Base-by-base conservation (phyloP, 2,888 invertebrate species). In the Bellardia pandia region DNA sequence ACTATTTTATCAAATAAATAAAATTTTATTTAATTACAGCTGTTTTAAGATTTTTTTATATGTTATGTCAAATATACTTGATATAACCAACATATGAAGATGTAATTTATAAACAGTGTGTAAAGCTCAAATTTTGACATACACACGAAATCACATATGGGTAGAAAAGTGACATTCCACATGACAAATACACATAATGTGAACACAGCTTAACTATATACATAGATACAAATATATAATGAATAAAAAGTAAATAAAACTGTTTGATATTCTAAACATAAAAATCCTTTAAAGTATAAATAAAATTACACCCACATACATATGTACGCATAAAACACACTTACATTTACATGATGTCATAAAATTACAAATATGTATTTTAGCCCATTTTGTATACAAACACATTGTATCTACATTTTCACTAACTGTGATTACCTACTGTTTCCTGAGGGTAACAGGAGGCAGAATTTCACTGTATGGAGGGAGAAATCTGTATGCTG, bases 231-330 rank as follows among this genome's bases (percentile, higher is more conserved):
- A 53, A 16, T 53, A 56, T 3, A 58, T 9, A 40, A n/a, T 9
- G 16, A 64, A 3, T 9, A 37, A 40, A 64, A 64, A 37, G 40
- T 9, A 64, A 40, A 64, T 64, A 64, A 40, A 37, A 40, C n/a
- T 64, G n/a, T 13, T 60, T 64, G 62, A n/a, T 37, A 37, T 40
- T 37, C 11, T 64, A 40, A 37, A 60, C 33, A 56, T 23, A 60
- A 33, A 60, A 37, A 37, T 40, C 40, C 40, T 64, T 16, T n/a
- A 40, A 40, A 64, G 16, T 5, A 48, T 2, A n/a, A 33, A 48
- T 3, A 40, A 11, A 13, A 11, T 56, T 37, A 51, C 69, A 51
- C 51, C 71, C 71, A 71, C 53, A 53, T n/a, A 71, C 53, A 53
- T n/a, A n/a, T 33, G 14, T 14, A 53, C 16, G 3, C 1, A 60